These are phyloP conservation scores for Teinopalpus imperialis DNA, from an alignment of 2,888 invertebrate species.

Conservation along the genomic window DNA sequence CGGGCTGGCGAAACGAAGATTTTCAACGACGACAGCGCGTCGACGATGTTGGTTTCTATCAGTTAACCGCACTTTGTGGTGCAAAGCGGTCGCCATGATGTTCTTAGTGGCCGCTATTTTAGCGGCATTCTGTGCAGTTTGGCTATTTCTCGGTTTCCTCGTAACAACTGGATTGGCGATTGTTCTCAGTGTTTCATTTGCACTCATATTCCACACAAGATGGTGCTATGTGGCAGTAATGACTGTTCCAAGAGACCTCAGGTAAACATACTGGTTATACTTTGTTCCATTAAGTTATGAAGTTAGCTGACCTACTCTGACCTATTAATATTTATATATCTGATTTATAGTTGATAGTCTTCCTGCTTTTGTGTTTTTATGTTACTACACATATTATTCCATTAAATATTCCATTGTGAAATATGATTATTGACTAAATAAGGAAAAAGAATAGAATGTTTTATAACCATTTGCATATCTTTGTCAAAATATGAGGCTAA, in stretches of 20 bases:
- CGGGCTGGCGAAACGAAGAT: constrained; percentile 28
- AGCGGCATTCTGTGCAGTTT: constrained; percentile 67
- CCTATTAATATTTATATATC: neutral
- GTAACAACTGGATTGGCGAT: constrained; percentile 84
- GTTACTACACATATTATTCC: too few relatives aligned
- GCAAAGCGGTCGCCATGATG: constrained; percentile 69
- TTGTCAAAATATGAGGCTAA: too few relatives aligned
- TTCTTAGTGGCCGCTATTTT: constrained; percentile 61
- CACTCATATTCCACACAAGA: constrained; percentile 85
- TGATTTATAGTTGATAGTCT: too few relatives aligned
- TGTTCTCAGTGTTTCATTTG: constrained; percentile 83
- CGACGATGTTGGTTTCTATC: constrained; percentile 44
- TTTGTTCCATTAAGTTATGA: constrained; percentile 15
- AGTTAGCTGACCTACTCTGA: constrained; percentile 12
- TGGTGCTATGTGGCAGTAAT: constrained; percentile 90
- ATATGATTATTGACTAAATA: too few relatives aligned
- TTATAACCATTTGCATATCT: too few relatives aligned
- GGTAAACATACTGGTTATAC: constrained; percentile 69
- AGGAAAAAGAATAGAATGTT: too few relatives aligned
- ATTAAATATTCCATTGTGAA: too few relatives aligned
- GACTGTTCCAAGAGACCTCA: constrained; percentile 88
- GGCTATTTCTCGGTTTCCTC: constrained; percentile 82
- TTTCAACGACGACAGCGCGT: constrained; percentile 33
- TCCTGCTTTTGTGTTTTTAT: too few relatives aligned
- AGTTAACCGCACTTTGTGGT: constrained; percentile 75